Evolutionary conservation across 2,113 vertebrate genomes (phyloP).

Genomic region (Actenoides hombroni): DNA sequence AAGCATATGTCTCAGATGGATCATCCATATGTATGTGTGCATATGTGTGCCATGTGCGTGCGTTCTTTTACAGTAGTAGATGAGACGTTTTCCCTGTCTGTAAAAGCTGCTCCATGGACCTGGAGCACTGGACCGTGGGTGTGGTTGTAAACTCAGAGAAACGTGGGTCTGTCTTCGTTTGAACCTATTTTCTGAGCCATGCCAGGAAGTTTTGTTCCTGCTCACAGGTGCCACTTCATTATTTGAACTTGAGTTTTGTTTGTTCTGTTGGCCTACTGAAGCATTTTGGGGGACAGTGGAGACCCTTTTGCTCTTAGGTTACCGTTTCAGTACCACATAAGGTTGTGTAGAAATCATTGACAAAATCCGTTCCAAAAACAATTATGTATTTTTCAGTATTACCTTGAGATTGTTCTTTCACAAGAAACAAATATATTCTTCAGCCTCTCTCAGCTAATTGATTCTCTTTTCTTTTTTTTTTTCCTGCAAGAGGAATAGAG

Average conservation of each 20-base stretch:
- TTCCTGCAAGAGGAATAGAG: not conserved
- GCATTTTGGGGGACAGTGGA: not conserved
- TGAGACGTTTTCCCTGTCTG: not conserved
- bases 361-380: not conserved
- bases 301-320: not conserved
- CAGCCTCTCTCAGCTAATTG: not conserved
- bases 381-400: not conserved
- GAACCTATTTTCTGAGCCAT: not conserved
- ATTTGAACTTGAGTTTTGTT: not conserved
- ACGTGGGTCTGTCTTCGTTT: not conserved
- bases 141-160: not conserved
- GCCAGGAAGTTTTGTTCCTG: not conserved
- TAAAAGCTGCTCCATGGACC: not conserved
- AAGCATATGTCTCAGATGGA: accelerated
- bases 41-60: not conserved
- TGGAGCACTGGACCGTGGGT: not conserved
- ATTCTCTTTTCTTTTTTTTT: not conserved
- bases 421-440: not conserved
- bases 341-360: not conserved
- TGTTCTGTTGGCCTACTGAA: not conserved
- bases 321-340: not conserved
- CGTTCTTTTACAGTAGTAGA: not conserved
- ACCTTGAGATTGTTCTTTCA: not conserved
- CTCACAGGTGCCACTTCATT: not conserved
- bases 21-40: not conserved